Conservation (phyloP, 2,888 invertebrate genomes). For the Cephalotes varians region DNA sequence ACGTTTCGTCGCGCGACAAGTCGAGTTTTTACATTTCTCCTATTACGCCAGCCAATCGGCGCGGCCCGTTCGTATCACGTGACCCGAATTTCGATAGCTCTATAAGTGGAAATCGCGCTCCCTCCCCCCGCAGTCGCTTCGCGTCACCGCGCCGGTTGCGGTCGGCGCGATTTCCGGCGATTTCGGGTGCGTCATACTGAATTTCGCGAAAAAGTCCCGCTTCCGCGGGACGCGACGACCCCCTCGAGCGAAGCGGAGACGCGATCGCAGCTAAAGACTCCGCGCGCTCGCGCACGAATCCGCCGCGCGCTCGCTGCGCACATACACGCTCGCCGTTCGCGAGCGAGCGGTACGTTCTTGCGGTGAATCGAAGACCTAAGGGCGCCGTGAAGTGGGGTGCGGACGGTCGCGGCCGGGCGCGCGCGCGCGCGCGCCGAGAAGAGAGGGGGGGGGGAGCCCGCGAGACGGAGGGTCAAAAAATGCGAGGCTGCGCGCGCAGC, state of each 20-base stretch:
- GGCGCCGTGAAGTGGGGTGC: conserved; percentile 68
- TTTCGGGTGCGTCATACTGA: conserved; percentile 47
- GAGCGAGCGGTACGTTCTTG: neutral
- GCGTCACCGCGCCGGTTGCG: neutral
- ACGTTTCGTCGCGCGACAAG: neutral
- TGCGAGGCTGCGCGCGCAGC: conserved; percentile 84
- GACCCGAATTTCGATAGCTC: conserved; percentile 7
- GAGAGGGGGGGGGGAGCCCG: neutral
- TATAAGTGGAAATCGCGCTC: neutral
- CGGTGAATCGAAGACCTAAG: conserved; percentile 74
- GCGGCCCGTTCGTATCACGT: neutral
- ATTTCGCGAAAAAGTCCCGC: conserved; percentile 62
- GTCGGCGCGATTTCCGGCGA: neutral
- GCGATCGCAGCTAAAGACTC: conserved; percentile 3
- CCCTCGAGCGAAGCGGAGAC: neutral
- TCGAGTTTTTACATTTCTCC: neutral
- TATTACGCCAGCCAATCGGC: neutral
- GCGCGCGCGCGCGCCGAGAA: neutral
- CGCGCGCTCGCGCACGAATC: neutral
- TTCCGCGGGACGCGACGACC: conserved; percentile 65
- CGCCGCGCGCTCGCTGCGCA: neutral
- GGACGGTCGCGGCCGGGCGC: conserved; percentile 11
- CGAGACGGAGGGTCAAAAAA: conserved; percentile 77
- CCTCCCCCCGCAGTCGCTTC: neutral
- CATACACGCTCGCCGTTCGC: neutral